Base-by-base conservation (phyloP, 1,140 invertebrate species). In the Pseudomyrmex sp. region DNA sequence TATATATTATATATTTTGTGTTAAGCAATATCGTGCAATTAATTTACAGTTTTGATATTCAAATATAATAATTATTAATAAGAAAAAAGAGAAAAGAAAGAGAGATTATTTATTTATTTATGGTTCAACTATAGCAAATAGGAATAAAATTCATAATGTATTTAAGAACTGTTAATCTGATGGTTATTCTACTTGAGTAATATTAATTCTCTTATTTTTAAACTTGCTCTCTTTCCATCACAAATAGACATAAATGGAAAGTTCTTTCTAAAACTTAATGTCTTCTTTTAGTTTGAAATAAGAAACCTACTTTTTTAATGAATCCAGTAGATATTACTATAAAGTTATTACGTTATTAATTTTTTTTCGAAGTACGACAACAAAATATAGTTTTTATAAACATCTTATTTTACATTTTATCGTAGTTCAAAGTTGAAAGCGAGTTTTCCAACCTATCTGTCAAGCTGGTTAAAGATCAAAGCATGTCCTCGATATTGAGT, bases 401-500 rank as follows among this genome's bases (percentile, higher is more conserved):
- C 48, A 80, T 70, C 76, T 80, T 80, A 72, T 70, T 80, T 79
- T 80, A 80, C 76, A 50, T 80, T 72, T 80, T 80, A 48, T 50
- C 54, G 54, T 72, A 20, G 66, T 80, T 15, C 23, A 72, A 80
- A 80, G 66, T 80, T 72, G 54, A 80, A 80, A 80, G 66, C 66
- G 66, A 80, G 70, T 80, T 80, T 62, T 23, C 66, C 65, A 46
- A 80, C 66, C 76, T 80, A 80, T 72, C 68, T 58, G 35, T 35
- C 66, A 23, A 72, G 76, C 76, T 80, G 76, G 56, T 80, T 80
- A 80, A 69, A 56, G 76, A 80, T 80, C 76, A 80, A 80, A 80
- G 76, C 76, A 59, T 66, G 76, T 80, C 44, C 76, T 46, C 76
- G 59, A 80, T 80, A 80, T 80, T 80, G 76, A 80, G 66, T 80